Percentiles rank a stretch among this genome's conserved stretches.
These are phyloP conservation scores for Okamejei kenojei DNA, from an alignment of 2,797 vertebrate genomes.

Conservation along the genomic window DNA sequence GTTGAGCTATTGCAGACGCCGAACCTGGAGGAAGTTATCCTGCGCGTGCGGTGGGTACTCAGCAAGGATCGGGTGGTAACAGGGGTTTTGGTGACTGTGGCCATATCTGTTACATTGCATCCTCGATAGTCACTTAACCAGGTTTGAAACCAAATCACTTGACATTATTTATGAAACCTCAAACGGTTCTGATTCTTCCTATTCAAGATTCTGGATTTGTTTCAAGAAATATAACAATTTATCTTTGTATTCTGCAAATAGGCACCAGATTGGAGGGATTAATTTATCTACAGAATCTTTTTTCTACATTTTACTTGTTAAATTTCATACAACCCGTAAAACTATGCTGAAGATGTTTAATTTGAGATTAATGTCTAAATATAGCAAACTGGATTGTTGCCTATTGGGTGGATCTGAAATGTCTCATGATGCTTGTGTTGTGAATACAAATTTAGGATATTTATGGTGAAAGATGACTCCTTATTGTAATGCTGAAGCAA, in stretches of 20 bases:
- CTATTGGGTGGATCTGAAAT: slow-evolving; percentile 26
- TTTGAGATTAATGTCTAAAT: slow-evolving; percentile 19
- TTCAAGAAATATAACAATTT: not conserved
- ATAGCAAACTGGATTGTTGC: slow-evolving; percentile 25
- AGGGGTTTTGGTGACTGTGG: too few relatives aligned
- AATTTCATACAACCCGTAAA: slow-evolving; percentile 6
- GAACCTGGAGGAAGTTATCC: too few relatives aligned
- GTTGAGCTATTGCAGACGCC: too few relatives aligned
- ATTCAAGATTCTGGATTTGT: not conserved
- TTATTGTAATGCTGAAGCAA: not conserved
- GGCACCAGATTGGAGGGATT: not conserved
- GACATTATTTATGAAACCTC: too few relatives aligned
- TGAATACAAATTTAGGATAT: slow-evolving; percentile 15
- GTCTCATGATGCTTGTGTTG: not conserved
- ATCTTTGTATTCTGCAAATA: not conserved
- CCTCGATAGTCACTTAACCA: too few relatives aligned
- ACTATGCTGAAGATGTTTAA: slow-evolving; percentile 16
- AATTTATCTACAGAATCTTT: not conserved
- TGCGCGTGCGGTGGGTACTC: too few relatives aligned
- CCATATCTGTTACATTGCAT: too few relatives aligned
- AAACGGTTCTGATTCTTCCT: not conserved
- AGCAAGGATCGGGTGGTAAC: too few relatives aligned
- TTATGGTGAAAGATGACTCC: slow-evolving; percentile 18
- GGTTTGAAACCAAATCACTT: too few relatives aligned
- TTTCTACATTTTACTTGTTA: not conserved